Conservation (phyloP, 2,888 invertebrate genomes). For the Iphiclides podalirius region DNA sequence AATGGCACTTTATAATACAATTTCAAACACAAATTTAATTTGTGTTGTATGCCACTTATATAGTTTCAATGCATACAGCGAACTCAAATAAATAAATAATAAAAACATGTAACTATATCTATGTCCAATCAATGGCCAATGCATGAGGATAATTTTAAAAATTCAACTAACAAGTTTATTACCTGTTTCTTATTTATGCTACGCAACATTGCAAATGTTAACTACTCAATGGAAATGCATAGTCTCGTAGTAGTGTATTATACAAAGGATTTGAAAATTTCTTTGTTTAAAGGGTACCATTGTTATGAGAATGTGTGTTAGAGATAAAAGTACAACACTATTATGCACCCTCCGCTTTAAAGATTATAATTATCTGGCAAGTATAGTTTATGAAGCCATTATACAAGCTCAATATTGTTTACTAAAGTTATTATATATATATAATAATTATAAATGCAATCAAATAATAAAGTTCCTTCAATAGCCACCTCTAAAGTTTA, state of each 20-base stretch:
- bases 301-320: background rate
- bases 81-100: conserved; percentile 26
- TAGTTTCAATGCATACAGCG: conserved; percentile 16
- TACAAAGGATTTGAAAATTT: background rate
- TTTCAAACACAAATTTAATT: conserved; percentile 35
- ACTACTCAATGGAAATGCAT: background rate
- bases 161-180: background rate
- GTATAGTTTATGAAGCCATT: conserved; percentile 24
- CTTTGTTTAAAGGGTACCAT: background rate
- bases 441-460: background rate
- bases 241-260: background rate
- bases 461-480: background rate
- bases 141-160: background rate
- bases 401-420: conserved; percentile 14
- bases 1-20: conserved; percentile 42
- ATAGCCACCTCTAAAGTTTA: conserved; percentile 27
- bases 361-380: conserved; percentile 18
- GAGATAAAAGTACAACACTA: background rate
- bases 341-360: background rate
- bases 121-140: background rate
- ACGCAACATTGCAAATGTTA: background rate
- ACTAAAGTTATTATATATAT: conserved; percentile 2
- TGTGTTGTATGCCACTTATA: conserved; percentile 24
- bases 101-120: background rate
- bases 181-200: background rate